Evolutionary conservation across 2,797 vertebrate genomes (phyloP).

Genomic region (Aeoliscus strigatus): DNA sequence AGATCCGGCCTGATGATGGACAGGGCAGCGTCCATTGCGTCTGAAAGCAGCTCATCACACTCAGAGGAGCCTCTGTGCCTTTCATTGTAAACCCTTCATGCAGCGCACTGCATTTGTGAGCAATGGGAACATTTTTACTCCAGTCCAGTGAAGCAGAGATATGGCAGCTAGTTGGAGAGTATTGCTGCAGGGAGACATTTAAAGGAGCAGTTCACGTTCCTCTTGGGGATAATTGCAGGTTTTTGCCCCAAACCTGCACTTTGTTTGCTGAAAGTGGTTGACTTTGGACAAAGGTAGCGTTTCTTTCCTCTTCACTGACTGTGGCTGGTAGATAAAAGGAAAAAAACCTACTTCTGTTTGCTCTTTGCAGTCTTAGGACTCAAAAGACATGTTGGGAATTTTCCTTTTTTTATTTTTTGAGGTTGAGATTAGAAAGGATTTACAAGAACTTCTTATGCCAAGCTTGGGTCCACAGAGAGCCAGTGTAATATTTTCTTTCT

Average conservation of each 20-base stretch:
- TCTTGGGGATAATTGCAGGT: constrained; percentile 62
- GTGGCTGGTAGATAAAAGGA: constrained; percentile 18
- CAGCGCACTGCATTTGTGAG: constrained; percentile 33
- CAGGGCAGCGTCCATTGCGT: constrained; percentile 31
- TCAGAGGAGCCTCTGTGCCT: constrained; percentile 39
- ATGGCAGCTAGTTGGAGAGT: constrained; percentile 62
- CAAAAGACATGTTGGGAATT: no score
- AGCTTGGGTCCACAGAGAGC: no score
- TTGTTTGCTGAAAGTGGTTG: constrained; percentile 27
- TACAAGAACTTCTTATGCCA: no score
- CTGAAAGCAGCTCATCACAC: constrained; percentile 41
- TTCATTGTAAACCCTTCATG: constrained; percentile 62
- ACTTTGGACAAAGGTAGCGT: no score
- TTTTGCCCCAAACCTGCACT: constrained; percentile 49
- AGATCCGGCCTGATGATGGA: constrained; percentile 33
- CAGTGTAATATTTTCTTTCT: no score
- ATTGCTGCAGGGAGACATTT: constrained; percentile 61
- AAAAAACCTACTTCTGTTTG: constrained; percentile 18
- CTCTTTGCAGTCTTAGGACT: no score
- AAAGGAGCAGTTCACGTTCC: constrained; percentile 59
- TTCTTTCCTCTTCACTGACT: constrained; percentile 22
- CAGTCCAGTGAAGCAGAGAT: constrained; percentile 76
- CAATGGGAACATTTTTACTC: constrained; percentile 66
- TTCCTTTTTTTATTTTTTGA: constrained; percentile 2
- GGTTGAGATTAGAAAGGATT: no score